Conservation (phyloP, 1,140 invertebrate genomes). For the Zaprionus camerounensis region DNA sequence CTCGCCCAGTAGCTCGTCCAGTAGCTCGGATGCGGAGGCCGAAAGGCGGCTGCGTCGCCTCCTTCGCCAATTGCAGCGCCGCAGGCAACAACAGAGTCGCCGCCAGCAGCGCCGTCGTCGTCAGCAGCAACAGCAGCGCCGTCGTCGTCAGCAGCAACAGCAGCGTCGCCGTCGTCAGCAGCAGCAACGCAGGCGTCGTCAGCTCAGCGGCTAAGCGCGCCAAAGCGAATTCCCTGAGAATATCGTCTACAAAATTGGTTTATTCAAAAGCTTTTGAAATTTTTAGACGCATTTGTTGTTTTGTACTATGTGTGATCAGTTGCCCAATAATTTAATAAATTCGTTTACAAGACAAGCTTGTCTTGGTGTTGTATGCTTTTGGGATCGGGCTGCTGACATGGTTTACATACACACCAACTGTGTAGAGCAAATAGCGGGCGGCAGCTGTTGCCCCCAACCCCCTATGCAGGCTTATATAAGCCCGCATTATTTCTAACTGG, state of each 20-base stretch:
- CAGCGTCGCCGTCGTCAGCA: background rate
- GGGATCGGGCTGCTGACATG: background rate
- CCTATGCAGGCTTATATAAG: background rate
- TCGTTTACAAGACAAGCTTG: background rate
- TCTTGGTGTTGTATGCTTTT: background rate
- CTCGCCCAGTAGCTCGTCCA: background rate
- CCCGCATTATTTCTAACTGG: background rate
- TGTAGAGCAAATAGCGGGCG: background rate
- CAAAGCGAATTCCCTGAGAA: background rate
- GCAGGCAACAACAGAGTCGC: background rate
- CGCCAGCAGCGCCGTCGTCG: conserved; percentile 1
- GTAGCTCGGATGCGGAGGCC: background rate
- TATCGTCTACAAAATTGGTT: background rate
- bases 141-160: background rate
- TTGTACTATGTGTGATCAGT: background rate
- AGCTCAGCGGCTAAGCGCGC: background rate
- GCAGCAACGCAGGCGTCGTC: conserved; percentile 5
- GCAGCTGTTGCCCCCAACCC: background rate
- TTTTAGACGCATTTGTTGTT: too few species aligned
- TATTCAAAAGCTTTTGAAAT: background rate
- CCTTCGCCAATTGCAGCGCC: background rate
- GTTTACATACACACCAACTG: background rate
- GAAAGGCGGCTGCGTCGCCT: background rate
- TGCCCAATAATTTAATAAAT: background rate
- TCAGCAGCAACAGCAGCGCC: conserved; percentile 13